Evolutionary conservation across 2,113 vertebrate species (phyloP).

Genomic region (Pedetes capensis): DNA sequence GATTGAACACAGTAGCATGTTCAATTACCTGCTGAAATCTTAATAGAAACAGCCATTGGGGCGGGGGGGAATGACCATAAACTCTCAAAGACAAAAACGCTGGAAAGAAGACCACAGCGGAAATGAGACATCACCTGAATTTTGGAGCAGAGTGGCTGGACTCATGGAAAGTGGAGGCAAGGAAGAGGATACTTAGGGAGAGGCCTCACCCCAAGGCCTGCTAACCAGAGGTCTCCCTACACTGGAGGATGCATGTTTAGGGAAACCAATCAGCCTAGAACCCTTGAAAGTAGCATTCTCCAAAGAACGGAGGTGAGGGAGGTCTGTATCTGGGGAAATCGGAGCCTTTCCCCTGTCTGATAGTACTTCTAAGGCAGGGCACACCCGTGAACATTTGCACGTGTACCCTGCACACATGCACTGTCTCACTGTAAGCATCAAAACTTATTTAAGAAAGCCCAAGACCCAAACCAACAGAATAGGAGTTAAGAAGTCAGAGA

Average conservation of each 20-base stretch:
- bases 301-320: neutral
- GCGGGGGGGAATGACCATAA: neutral
- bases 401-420: neutral
- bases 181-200: neutral
- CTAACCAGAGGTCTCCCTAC: neutral
- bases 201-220: neutral
- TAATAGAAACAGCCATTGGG: neutral
- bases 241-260: neutral
- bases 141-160: neutral
- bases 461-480: conserved; percentile 4
- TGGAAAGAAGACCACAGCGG: neutral
- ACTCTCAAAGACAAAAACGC: neutral
- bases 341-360: neutral
- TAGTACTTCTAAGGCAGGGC: neutral
- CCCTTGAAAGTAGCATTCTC: neutral
- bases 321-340: neutral
- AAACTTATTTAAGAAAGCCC: neutral
- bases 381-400: neutral
- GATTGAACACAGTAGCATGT: too few species aligned
- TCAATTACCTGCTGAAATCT: neutral
- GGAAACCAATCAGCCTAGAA: neutral
- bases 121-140: neutral
- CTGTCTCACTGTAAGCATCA: neutral
- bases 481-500: neutral
- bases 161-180: neutral